phyloP scores from a whole-genome alignment of 2,888 invertebrate genomes.

The Tiliacea citrago region DNA sequence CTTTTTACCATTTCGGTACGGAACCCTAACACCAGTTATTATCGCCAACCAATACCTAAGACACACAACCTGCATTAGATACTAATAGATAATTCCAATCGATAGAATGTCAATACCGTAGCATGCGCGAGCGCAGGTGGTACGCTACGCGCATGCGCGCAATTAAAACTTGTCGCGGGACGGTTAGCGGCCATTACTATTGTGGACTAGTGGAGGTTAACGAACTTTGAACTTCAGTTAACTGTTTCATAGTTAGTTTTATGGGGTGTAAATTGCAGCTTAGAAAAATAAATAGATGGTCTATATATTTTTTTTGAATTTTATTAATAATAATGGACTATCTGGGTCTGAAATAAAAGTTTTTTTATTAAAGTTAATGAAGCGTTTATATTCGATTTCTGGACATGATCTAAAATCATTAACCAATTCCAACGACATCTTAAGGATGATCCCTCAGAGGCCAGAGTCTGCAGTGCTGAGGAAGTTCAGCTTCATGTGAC shows the following conservation, averaged over 20 bases:
- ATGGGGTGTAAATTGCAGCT: not conserved
- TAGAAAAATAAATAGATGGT: constrained; percentile 11
- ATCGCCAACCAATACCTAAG: not conserved
- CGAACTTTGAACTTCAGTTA: constrained; percentile 58
- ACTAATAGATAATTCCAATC: constrained; percentile 41
- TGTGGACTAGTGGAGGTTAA: constrained; percentile 32
- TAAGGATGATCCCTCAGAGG: no score
- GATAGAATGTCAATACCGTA: constrained; percentile 64
- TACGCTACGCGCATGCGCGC: constrained; percentile 61
- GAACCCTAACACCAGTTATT: no score
- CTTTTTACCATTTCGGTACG: no score
- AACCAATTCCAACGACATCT: no score
- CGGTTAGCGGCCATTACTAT: constrained; percentile 58
- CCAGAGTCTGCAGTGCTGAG: no score
- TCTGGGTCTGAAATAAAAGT: no score
- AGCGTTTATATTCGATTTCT: not conserved
- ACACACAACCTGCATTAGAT: constrained; percentile 7
- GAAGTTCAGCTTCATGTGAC: no score
- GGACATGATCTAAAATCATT: not conserved
- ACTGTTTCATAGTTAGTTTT: constrained; percentile 16
- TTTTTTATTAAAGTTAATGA: not conserved
- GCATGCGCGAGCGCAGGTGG: constrained; percentile 66
- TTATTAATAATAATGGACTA: no score
- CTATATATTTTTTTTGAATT: not conserved
- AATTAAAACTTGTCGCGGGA: constrained; percentile 74